Evolutionary conservation across 1,140 invertebrate species (phyloP).

Genomic region (Drosophila prosaltans): DNA sequence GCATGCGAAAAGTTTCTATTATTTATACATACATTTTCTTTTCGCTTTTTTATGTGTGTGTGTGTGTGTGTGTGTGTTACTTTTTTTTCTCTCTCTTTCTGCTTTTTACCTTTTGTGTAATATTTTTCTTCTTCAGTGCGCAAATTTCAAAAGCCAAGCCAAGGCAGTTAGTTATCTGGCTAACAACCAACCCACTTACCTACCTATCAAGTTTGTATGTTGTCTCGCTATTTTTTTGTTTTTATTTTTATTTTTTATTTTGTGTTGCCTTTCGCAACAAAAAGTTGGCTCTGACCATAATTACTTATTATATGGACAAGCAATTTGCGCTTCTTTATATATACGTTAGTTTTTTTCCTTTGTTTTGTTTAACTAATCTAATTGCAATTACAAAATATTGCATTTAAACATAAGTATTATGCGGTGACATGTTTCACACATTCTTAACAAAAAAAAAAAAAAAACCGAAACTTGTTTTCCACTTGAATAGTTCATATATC

Average conservation of each 20-base stretch:
- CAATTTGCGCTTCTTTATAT: constrained; percentile 8
- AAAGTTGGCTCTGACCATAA: constrained; percentile 7
- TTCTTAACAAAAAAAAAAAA: not conserved
- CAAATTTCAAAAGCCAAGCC: constrained; percentile 5
- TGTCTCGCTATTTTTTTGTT: not conserved
- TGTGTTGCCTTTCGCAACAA: constrained; percentile 3
- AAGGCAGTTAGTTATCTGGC: not conserved
- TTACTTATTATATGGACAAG: constrained; percentile 10
- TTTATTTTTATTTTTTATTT: not conserved
- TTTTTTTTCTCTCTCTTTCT: not conserved
- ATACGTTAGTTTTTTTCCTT: not conserved
- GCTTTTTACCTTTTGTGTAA: constrained; percentile 1
- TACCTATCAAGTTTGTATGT: not conserved
- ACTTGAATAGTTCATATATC: not conserved
- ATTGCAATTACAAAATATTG: constrained; percentile 6
- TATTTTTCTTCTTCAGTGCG: constrained; percentile 11
- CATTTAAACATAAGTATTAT: not conserved
- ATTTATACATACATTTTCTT: constrained; percentile 18
- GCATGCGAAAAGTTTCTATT: constrained; percentile 13
- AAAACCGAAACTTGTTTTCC: constrained; percentile 2
- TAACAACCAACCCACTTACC: too few relatives aligned
- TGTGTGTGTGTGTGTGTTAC: not conserved
- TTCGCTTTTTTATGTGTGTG: constrained; percentile 20
- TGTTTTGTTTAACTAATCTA: not conserved
- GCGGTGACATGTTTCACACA: constrained; percentile 7